Evolutionary conservation across 2,113 vertebrate species (phyloP).

Genomic region (Parus major): DNA sequence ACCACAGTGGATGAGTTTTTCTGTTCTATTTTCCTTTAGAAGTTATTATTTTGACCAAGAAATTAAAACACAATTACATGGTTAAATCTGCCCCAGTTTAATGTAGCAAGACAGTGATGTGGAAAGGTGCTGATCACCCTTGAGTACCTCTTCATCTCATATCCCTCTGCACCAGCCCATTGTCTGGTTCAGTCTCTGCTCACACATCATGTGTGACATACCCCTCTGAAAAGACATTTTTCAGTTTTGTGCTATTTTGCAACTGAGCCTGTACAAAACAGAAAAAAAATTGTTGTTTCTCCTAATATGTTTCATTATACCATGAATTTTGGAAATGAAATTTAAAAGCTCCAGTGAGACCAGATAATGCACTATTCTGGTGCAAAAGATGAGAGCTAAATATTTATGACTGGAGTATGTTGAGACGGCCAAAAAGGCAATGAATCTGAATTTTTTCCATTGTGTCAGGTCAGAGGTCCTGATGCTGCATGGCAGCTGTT

Average conservation of each 20-base stretch:
- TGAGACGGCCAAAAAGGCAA: background rate
- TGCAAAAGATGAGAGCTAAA: background rate
- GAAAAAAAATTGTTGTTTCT: background rate
- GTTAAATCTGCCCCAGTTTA: background rate
- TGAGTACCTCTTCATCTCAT: background rate
- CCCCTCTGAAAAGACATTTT: background rate
- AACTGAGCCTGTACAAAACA: background rate
- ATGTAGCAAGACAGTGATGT: background rate
- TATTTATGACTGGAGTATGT: fast-evolving
- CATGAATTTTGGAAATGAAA: background rate
- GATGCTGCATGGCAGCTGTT: background rate
- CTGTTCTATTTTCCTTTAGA: background rate
- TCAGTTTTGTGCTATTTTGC: background rate
- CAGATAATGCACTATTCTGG: background rate
- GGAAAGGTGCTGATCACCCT: background rate
- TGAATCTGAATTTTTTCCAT: background rate
- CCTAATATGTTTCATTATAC: background rate
- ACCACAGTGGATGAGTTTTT: background rate
- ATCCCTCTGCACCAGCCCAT: background rate
- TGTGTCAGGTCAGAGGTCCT: background rate
- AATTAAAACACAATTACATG: background rate
- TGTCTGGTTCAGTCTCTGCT: background rate
- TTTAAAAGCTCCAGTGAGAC: background rate
- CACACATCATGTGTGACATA: background rate
- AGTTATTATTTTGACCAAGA: background rate